Base-by-base conservation (phyloP, 2,888 invertebrate species). In the Nyleta sp. region DNA sequence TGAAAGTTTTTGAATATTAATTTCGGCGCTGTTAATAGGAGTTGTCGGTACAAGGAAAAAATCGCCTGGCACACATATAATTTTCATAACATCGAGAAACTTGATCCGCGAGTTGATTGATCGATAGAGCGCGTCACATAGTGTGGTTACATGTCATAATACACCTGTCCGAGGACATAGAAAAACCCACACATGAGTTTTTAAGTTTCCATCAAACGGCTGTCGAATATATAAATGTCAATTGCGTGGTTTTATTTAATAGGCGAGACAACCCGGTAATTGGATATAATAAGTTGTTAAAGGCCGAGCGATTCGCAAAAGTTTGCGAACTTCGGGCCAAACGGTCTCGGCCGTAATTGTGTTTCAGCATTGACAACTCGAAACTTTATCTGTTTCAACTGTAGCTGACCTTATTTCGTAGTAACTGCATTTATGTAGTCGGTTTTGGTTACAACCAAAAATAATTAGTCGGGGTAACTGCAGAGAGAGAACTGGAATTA, bases 1-100 rank as follows among this genome's bases (percentile, higher is more conserved):
- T 77, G 77, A 78, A 78, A 78, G 68, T 64, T 48, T 59, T 71
- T 67, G 71, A 72, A 77, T 77, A 67, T 72, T 77, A 44, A 77
- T 72, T 53, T 55, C 40, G 77, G 50, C 48, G 52, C 20, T 22
- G 35, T 59, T 62, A 64, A 65, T 59, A 60, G 62, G 28, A 71
- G 62, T 60, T 48, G 59, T 59, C 10, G 33, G 50, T 55, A 68
- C 38, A 53, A 31, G 50, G 35, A 70, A 73, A 59, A 78, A 78
- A 70, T 59, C 42, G 22, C 59, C 17, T 11, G 57, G 42, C 44
- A 64, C 44, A 64, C n/a, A 22, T 57, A 64, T 52, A 48, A 73
- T 78, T 78, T 78, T 68, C 72, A 59, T 73, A 70, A 78, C 52
- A 59, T 38, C 62, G 48, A 35, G 73, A 68, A 78, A 78, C 68